Conservation (phyloP, 2,113 vertebrate genomes). For the Muntiacus reevesi region DNA sequence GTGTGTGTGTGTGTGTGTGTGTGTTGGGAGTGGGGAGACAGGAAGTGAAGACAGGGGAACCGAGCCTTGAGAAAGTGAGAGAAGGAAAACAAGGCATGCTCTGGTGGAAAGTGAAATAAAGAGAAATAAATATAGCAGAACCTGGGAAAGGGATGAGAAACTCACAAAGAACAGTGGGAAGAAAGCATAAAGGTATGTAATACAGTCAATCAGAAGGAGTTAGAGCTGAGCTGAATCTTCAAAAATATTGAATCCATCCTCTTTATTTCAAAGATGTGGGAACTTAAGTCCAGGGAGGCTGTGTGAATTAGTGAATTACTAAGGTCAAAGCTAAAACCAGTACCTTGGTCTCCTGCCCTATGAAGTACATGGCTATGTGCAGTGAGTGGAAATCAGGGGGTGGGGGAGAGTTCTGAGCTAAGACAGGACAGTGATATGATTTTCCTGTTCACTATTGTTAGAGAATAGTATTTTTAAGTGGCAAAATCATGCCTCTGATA, state of each 20-base stretch:
- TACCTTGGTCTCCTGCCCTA: neutral
- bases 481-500: neutral
- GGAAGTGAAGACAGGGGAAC: neutral
- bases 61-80: constrained; percentile 19
- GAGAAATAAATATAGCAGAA: neutral
- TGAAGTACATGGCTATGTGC: neutral
- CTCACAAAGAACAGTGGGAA: neutral
- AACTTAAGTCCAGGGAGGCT: neutral
- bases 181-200: neutral
- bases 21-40: neutral
- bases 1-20: neutral
- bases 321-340: neutral
- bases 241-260: neutral
- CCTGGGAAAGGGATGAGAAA: neutral
- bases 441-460: neutral
- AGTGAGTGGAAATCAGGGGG: neutral
- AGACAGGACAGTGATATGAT: neutral
- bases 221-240: neutral
- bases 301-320: neutral
- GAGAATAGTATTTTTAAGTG: neutral
- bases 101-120: neutral
- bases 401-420: neutral
- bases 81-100: neutral
- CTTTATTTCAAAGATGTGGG: neutral
- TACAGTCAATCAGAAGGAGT: neutral